Conservation (phyloP, 1,140 invertebrate species). For the Paracyclopina nana region DNA sequence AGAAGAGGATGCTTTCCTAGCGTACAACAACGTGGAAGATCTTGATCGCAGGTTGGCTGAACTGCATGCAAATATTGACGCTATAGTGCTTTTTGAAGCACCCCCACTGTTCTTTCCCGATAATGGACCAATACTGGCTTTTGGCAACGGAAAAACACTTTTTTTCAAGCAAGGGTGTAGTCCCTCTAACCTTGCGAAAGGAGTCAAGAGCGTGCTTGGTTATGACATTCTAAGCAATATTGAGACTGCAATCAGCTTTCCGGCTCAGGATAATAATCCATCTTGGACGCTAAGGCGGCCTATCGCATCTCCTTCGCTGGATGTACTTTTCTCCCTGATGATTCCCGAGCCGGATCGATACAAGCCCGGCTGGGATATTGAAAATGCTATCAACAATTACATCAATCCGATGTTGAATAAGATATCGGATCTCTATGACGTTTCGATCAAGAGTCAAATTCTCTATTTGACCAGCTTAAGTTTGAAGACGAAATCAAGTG, state of each 20-base stretch:
- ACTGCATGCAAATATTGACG: not conserved
- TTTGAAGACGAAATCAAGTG: not conserved
- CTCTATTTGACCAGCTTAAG: not conserved
- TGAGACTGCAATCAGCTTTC: not conserved
- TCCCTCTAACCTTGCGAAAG: not conserved
- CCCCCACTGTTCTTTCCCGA: not conserved
- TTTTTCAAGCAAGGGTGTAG: not conserved
- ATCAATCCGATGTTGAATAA: not conserved
- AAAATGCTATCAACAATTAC: slow-evolving; percentile 2
- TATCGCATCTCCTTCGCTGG: not conserved
- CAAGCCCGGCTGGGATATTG: slow-evolving; percentile 6
- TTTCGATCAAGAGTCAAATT: not conserved
- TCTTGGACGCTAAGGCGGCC: not conserved
- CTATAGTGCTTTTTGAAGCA: not conserved
- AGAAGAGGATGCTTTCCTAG: not conserved
- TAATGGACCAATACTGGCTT: too few relatives aligned
- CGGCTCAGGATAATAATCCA: not conserved
- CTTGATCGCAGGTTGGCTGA: not conserved
- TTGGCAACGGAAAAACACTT: not conserved
- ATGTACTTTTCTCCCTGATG: slow-evolving; percentile 8
- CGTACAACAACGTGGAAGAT: not conserved
- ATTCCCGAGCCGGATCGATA: slow-evolving; percentile 11
- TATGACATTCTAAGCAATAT: not conserved
- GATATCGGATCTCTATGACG: not conserved
- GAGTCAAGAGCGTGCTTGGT: not conserved